Base-by-base conservation (phyloP, 2,888 invertebrate species). In the Incurvaria masculella region DNA sequence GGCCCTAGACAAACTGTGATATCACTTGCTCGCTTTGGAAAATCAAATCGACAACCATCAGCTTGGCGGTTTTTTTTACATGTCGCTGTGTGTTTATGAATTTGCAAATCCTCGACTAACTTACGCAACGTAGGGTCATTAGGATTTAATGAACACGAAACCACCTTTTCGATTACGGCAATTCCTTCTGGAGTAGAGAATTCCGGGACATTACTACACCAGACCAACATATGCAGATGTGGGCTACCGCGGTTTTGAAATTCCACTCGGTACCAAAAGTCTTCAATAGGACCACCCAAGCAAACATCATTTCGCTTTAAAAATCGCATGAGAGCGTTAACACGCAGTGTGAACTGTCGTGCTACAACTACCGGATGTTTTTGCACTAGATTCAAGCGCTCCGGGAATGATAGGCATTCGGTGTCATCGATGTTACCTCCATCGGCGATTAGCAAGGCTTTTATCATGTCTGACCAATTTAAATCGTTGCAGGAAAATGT, bases 241-340 rank as follows among this genome's bases (percentile, higher is more conserved):
- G 62, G 62, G 42, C 61, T 63, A 8, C 61, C 63, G 1, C 61
- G 49, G 27, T 62, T 62, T 49, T 64, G 59, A 33, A 64, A 65
- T n/a, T 64, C 63, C 1, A 64, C 52, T 42, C 60, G 44, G 23
- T 57, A 60, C 62, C 59, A 58, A 53, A 45, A 56, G 44, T 62
- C 59, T 21, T 42, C 49, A 45, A 54, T 39, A 17, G 44, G 26
- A 39, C 46, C 52, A 26, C 46, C 50, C 26, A 52, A 48, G 42
- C 27, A 47, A n/a, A 49, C 47, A 17, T 50, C 20, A 51, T 58
- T 49, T 2, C 16, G 11, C 33, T 56, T 55, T 4, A 58, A 46
- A n/a, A 50, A 53, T 46, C 49, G 45, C 50, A 58, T 53, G 4
- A 59, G 53, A 48, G 55, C 57, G 21, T 59, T 57, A 26, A 60